Evolutionary conservation across 2,888 invertebrate genomes (phyloP).

Genomic region (Endotricha flammealis): DNA sequence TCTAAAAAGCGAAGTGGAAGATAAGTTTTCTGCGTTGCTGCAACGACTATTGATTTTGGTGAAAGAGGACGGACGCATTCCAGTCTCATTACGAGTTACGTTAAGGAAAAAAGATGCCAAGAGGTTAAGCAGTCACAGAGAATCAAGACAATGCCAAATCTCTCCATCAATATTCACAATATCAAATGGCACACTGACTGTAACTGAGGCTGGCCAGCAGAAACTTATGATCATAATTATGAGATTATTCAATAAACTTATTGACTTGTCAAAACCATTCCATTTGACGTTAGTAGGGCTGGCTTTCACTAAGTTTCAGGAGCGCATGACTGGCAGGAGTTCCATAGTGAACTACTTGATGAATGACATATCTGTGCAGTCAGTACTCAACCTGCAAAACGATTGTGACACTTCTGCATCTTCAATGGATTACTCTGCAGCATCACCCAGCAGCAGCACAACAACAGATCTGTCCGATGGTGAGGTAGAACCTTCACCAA

Average conservation of each 20-base stretch:
- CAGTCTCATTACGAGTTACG: slow-evolving; percentile 85
- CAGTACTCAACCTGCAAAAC: slow-evolving; percentile 82
- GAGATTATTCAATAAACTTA: slow-evolving; percentile 85
- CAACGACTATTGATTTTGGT: slow-evolving; percentile 84
- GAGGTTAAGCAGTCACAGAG: slow-evolving; percentile 83
- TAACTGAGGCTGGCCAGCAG: slow-evolving; percentile 76
- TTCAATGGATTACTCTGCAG: slow-evolving; percentile 72
- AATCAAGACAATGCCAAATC: slow-evolving; percentile 86
- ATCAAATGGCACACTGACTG: slow-evolving; percentile 64
- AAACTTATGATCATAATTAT: slow-evolving; percentile 84
- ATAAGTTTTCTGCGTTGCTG: slow-evolving; percentile 82
- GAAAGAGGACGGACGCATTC: slow-evolving; percentile 87
- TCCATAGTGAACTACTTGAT: slow-evolving; percentile 86
- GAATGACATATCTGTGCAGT: slow-evolving; percentile 88
- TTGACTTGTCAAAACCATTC: slow-evolving; percentile 85
- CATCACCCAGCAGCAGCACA: slow-evolving; percentile 66
- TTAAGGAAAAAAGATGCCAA: slow-evolving; percentile 84
- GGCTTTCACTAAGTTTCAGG: slow-evolving; percentile 89
- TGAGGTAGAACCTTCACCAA: slow-evolving; percentile 87
- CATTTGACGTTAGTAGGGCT: slow-evolving; percentile 89
- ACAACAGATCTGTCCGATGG: slow-evolving; percentile 81
- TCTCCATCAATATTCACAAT: slow-evolving; percentile 81
- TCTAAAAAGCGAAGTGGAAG: slow-evolving; percentile 84
- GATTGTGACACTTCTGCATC: slow-evolving; percentile 68
- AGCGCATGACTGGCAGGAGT: slow-evolving; percentile 82